These are phyloP conservation scores for pig (Sus scrofa) DNA, from an alignment of 2,113 vertebrate genomes.

Conservation along the genomic window T2T-Sscrofa CM000818.6:111312501-111313000, in stretches of 20 bases:
- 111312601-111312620: slow-evolving; percentile 75
- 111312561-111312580: slow-evolving; percentile 80
- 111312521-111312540: neutral
- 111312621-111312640: slow-evolving; percentile 78
- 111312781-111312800: neutral
- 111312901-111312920: neutral
- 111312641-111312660: slow-evolving; percentile 79
- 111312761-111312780: neutral
- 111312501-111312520: neutral
- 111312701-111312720: slow-evolving; percentile 62
- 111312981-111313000: neutral
- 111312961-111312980: neutral
- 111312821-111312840: neutral
- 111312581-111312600: slow-evolving; percentile 77
- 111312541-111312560: slow-evolving; percentile 65
- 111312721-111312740: slow-evolving; percentile 58
- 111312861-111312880: neutral
- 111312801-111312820: neutral
- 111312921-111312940: neutral
- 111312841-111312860: neutral
- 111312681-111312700: slow-evolving; percentile 80
- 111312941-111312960: neutral
- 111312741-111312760: slow-evolving; percentile 47
- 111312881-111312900: neutral
- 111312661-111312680: slow-evolving; percentile 75